Evolutionary conservation across 2,797 vertebrate genomes (phyloP).

Genomic region (Lutjanus campechanus): DNA sequence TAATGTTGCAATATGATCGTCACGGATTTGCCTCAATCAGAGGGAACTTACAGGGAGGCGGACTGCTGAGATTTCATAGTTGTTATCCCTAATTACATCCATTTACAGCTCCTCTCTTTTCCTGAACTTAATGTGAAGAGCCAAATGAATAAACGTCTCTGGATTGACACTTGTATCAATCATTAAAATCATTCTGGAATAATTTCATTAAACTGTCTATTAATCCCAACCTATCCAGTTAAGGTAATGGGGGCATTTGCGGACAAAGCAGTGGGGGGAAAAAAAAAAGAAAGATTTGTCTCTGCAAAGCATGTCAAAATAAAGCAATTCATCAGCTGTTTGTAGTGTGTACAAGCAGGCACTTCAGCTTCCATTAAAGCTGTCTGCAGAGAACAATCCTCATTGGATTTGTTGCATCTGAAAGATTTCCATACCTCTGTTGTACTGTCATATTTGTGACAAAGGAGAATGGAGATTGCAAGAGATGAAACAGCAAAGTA

Average conservation of each 20-base stretch:
- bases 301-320: slow-evolving; percentile 3
- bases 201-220: not conserved
- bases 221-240: not conserved
- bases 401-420: not conserved
- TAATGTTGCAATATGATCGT: not conserved
- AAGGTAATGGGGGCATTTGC: not conserved
- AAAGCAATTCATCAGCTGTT: not conserved
- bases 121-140: not conserved
- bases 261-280: not conserved
- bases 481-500: not conserved
- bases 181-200: not conserved
- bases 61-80: not conserved
- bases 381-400: not conserved
- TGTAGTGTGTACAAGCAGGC: slow-evolving; percentile 1
- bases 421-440: not conserved
- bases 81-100: not conserved
- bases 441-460: slow-evolving; percentile 3
- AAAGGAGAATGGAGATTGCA: slow-evolving; percentile 1
- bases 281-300: not conserved
- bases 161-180: not conserved
- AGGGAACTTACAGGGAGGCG: not conserved
- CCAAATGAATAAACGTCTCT: not conserved
- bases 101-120: not conserved
- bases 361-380: slow-evolving; percentile 7
- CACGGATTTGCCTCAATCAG: not conserved